These are phyloP conservation scores for Circaetus cinerascens DNA, from an alignment of 2,113 vertebrate genomes.

Conservation along the genomic window DNA sequence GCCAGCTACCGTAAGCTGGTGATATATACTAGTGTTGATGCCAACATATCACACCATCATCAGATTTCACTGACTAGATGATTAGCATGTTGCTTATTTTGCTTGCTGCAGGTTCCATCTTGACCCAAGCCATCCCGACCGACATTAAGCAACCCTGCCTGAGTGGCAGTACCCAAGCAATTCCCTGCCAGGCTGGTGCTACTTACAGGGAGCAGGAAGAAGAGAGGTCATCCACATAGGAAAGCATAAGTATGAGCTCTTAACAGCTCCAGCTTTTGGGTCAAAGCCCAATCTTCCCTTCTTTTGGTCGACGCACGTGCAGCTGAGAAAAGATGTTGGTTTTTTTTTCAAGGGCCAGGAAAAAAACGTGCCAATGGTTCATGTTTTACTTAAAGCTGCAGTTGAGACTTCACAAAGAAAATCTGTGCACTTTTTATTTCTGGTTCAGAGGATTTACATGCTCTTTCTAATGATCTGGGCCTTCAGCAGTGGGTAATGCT, in stretches of 20 bases:
- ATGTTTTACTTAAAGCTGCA: constrained; percentile 68
- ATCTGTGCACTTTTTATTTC: constrained; percentile 79
- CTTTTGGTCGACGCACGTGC: background rate
- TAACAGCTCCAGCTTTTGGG: background rate
- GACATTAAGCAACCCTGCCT: background rate
- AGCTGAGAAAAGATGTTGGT: background rate
- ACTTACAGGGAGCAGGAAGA: background rate
- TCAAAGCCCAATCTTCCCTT: background rate
- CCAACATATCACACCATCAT: too few species aligned
- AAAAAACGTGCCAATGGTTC: constrained; percentile 35
- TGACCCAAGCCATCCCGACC: background rate
- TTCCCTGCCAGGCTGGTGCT: background rate
- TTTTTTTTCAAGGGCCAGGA: background rate
- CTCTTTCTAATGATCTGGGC: constrained; percentile 78
- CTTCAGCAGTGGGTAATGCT: constrained; percentile 73
- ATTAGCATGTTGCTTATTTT: too few species aligned
- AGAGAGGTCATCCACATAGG: background rate
- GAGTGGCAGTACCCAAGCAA: background rate
- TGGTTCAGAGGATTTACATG: constrained; percentile 83
- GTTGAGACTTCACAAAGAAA: constrained; percentile 72
- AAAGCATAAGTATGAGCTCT: background rate
- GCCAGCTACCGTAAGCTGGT: background rate
- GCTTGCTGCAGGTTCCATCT: too few species aligned
- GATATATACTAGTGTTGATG: background rate
- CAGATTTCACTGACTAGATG: too few species aligned